phyloP scores from a whole-genome alignment of 2,888 invertebrate genomes.

The Philopedon plagiatum region DNA sequence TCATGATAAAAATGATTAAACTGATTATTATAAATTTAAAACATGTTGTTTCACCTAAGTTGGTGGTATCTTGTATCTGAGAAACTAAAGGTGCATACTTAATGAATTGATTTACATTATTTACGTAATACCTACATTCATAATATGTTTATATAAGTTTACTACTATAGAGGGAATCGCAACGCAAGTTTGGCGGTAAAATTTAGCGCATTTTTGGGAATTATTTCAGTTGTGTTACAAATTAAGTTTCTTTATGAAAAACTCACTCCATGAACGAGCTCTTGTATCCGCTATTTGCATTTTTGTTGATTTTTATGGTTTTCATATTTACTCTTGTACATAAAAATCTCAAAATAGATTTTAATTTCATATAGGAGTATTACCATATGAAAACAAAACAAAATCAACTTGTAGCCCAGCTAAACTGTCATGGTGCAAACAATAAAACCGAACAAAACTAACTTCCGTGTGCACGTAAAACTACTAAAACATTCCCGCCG shows the following conservation, averaged over 20 bases:
- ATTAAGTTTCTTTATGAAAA: too few species aligned
- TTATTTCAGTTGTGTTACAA: too few species aligned
- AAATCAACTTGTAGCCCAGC: slow-evolving; percentile 4
- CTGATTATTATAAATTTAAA: slow-evolving; percentile 32
- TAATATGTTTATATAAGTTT: too few species aligned
- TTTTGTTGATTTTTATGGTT: background rate
- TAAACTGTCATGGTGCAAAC: slow-evolving; percentile 13
- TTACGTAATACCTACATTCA: too few species aligned
- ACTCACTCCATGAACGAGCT: background rate
- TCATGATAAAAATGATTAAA: slow-evolving; percentile 47
- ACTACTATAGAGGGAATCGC: too few species aligned
- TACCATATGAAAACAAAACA: slow-evolving; percentile 13
- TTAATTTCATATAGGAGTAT: background rate
- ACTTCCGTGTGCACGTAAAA: slow-evolving; percentile 28
- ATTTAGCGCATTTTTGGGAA: too few species aligned
- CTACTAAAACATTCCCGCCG: slow-evolving; percentile 9
- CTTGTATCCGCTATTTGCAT: background rate
- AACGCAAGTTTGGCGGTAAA: too few species aligned
- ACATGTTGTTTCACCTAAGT: slow-evolving; percentile 17
- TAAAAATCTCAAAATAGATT: background rate
- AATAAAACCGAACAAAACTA: slow-evolving; percentile 25
- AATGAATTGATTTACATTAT: background rate
- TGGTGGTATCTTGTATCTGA: slow-evolving; percentile 18
- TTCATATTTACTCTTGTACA: background rate
- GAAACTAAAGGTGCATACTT: background rate